phyloP scores from a whole-genome alignment of 2,797 vertebrate genomes.

The Takifugu rubripes region DNA sequence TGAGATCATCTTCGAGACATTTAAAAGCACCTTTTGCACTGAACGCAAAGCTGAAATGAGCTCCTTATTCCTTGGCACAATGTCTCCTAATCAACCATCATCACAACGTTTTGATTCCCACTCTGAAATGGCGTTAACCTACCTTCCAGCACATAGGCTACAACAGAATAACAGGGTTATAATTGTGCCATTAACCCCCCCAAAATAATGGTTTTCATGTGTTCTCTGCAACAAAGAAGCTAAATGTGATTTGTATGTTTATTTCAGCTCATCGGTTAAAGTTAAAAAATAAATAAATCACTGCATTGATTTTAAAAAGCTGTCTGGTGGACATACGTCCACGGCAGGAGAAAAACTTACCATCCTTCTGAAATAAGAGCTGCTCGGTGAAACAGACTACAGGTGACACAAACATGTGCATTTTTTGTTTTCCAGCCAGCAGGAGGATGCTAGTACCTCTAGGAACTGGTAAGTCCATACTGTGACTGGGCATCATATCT shows the following conservation, averaged over 20 bases:
- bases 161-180: not conserved
- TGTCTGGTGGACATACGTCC: constrained; percentile 10
- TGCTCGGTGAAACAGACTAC: constrained; percentile 60
- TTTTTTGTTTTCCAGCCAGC: constrained; percentile 50
- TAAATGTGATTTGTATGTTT: constrained; percentile 8
- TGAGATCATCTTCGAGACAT: constrained; percentile 22
- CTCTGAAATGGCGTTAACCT: constrained; percentile 5
- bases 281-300: constrained; percentile 1
- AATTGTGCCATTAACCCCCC: constrained; percentile 4
- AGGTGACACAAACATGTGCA: constrained; percentile 47
- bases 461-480: constrained; percentile 89
- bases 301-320: constrained; percentile 6
- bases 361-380: constrained; percentile 64
- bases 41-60: not conserved
- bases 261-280: not conserved
- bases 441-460: constrained; percentile 80
- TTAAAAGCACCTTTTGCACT: not conserved
- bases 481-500: constrained; percentile 81
- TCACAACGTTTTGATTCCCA: constrained; percentile 1
- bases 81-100: constrained; percentile 12
- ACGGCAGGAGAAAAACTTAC: constrained; percentile 67
- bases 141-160: not conserved
- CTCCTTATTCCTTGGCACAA: too few species aligned
- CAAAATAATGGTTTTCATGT: constrained; percentile 7
- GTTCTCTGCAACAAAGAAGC: constrained; percentile 3